A percentile compares a stretch with the other conserved stretches of the same genome.
These are phyloP conservation scores for Calosoma granatense DNA, from an alignment of 1,140 invertebrate genomes.

Conservation along the genomic window DNA sequence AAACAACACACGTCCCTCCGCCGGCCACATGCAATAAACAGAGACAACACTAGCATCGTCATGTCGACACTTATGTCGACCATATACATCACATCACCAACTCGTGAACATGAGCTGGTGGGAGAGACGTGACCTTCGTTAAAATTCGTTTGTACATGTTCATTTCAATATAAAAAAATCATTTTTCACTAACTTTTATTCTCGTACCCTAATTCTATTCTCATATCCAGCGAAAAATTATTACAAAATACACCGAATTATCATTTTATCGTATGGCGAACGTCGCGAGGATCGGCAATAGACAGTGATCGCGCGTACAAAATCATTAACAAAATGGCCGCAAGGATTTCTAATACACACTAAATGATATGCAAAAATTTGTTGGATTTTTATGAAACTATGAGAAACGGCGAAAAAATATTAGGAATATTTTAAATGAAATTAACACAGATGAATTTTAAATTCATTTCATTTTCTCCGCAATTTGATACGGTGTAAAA, in stretches of 20 bases:
- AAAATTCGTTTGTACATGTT: not conserved
- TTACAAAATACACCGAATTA: not conserved
- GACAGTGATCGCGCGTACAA: not conserved
- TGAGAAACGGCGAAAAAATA: no score
- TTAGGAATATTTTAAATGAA: no score
- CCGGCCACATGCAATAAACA: not conserved
- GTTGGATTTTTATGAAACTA: no score
- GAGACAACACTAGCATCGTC: not conserved
- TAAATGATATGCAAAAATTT: no score
- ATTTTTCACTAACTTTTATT: not conserved
- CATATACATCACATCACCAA: not conserved
- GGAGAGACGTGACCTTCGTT: not conserved
- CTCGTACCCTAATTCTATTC: not conserved
- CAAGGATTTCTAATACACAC: no score
- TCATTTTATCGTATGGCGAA: not conserved
- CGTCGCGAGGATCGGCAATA: not conserved
- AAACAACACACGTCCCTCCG: not conserved
- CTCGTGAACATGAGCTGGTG: not conserved
- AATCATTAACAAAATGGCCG: not conserved
- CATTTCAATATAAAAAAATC: not conserved
- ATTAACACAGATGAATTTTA: no score
- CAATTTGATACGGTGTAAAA: no score
- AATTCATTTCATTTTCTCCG: no score
- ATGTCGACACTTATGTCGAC: not conserved
- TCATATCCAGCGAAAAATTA: not conserved